Percentiles rank a stretch among this genome's conserved stretches.
Evolutionary conservation across 2,888 invertebrate species (phyloP).

Genomic region (Chirona hameri): DNA sequence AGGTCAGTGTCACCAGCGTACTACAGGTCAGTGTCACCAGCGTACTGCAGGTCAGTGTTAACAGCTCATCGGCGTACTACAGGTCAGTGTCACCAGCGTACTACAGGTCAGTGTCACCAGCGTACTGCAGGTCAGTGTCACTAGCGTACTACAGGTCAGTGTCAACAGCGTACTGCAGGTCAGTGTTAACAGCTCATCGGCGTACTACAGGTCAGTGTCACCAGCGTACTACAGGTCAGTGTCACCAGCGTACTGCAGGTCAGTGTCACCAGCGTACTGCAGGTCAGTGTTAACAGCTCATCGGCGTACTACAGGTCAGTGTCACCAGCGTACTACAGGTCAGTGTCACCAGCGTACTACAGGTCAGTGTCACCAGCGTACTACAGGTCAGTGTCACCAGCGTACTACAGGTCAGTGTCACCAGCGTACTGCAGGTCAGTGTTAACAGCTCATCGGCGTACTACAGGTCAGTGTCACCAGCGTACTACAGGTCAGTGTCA

Average conservation of each 20-base stretch:
- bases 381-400: background rate
- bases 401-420: background rate
- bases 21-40: background rate
- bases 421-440: too few relatives aligned
- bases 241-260: background rate
- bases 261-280: background rate
- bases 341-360: too few relatives aligned
- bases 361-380: background rate
- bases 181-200: too few relatives aligned
- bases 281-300: too few relatives aligned
- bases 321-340: background rate
- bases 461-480: background rate
- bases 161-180: background rate
- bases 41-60: background rate
- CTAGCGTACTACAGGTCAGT: background rate
- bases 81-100: background rate
- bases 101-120: background rate
- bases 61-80: too few relatives aligned
- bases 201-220: background rate
- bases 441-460: background rate
- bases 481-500: background rate
- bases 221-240: background rate
- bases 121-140: background rate
- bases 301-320: background rate
- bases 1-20: too few relatives aligned